Evolutionary conservation across 2,888 invertebrate genomes (phyloP).

Genomic region (Pterobdella sp.): DNA sequence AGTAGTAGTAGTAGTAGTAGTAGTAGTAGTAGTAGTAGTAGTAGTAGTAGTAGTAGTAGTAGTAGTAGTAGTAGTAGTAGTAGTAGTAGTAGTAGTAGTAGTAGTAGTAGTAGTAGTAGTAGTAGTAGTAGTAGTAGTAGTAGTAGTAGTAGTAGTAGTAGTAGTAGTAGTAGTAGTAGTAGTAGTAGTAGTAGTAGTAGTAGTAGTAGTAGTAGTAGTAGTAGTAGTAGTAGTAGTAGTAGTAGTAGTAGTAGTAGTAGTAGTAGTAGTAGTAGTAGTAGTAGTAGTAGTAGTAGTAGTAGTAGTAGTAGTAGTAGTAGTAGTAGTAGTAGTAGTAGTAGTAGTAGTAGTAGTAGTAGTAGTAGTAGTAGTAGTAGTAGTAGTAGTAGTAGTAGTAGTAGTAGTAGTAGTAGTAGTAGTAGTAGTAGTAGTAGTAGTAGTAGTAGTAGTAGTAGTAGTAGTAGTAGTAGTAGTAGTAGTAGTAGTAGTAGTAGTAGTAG

Average conservation of each 20-base stretch:
- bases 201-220: conserved; percentile 22
- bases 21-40: conserved; percentile 17
- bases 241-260: conserved; percentile 20
- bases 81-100: conserved; percentile 16
- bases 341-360: conserved; percentile 30
- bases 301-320: conserved; percentile 24
- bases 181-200: conserved; percentile 3
- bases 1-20: conserved; percentile 11
- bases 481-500: conserved; percentile 23
- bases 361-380: conserved; percentile 30
- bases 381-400: conserved; percentile 29
- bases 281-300: conserved; percentile 20
- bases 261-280: conserved; percentile 21
- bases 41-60: conserved; percentile 13
- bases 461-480: not conserved
- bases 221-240: conserved; percentile 24
- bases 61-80: conserved; percentile 13
- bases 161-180: conserved; percentile 19
- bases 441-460: conserved; percentile 28
- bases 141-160: conserved; percentile 22
- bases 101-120: not conserved
- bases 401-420: conserved; percentile 28
- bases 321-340: conserved; percentile 28
- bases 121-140: conserved; percentile 17
- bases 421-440: conserved; percentile 28